phyloP scores from a whole-genome alignment of 2,113 vertebrate species.

The Bubo blakistoni region DNA sequence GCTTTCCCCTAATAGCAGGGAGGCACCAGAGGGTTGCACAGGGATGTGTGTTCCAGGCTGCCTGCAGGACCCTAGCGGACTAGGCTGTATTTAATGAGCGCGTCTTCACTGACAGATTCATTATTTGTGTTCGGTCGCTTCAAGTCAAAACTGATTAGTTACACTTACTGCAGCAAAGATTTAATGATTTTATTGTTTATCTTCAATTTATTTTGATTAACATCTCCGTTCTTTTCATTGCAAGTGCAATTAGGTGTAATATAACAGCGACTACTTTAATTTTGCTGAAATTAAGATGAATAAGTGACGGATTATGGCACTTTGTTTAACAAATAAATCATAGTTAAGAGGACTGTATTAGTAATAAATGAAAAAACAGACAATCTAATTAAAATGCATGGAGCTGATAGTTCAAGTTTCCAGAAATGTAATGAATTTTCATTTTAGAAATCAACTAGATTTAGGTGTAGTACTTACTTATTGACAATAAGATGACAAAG shows the following conservation, averaged over 20 bases:
- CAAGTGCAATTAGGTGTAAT: conserved; percentile 84
- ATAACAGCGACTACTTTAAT: conserved; percentile 81
- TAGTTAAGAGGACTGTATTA: conserved; percentile 82
- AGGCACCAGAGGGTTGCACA: not conserved
- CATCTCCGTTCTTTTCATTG: conserved; percentile 85
- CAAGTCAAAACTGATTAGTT: conserved; percentile 88
- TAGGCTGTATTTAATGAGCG: conserved; percentile 79
- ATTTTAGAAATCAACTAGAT: conserved; percentile 60
- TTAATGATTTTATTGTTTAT: conserved; percentile 92
- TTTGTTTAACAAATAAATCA: conserved; percentile 87
- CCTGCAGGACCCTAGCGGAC: conserved; percentile 67
- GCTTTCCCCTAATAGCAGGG: not conserved
- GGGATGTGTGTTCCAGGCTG: conserved; percentile 41
- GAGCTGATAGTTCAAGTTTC: conserved; percentile 71
- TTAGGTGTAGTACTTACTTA: not conserved
- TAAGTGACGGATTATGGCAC: conserved; percentile 82
- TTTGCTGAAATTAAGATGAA: conserved; percentile 85
- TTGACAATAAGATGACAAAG: conserved; percentile 23
- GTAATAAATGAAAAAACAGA: conserved; percentile 79
- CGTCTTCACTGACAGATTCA: conserved; percentile 82
- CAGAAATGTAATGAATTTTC: conserved; percentile 68
- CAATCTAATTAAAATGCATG: conserved; percentile 79
- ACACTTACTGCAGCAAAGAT: conserved; percentile 83
- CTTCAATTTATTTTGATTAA: conserved; percentile 91
- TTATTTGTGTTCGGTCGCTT: conserved; percentile 84